Percentiles rank a stretch among this genome's conserved stretches.
Evolutionary conservation across 2,113 vertebrate species (phyloP).

Genomic region (Callionymus lyra): DNA sequence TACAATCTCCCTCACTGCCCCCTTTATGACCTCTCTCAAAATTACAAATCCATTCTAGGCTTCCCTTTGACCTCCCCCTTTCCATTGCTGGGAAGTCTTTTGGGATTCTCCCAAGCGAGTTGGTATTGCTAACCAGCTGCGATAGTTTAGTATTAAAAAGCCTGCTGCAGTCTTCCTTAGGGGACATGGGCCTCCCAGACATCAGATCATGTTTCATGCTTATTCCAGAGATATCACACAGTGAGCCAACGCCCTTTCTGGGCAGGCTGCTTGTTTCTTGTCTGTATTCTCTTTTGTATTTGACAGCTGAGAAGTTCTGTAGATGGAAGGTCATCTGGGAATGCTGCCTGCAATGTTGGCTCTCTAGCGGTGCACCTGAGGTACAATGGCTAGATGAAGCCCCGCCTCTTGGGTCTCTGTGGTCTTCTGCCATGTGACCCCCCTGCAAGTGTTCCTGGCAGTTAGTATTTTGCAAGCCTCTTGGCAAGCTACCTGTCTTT

Average conservation of each 20-base stretch:
- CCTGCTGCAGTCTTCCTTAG: conserved; percentile 70
- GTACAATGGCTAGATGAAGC: conserved; percentile 56
- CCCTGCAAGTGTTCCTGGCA: conserved; percentile 50
- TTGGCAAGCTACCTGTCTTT: conserved; percentile 69
- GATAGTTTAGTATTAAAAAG: conserved; percentile 86
- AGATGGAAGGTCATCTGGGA: conserved; percentile 71
- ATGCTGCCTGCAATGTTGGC: conserved; percentile 70
- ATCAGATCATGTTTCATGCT: conserved; percentile 21
- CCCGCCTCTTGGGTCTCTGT: conserved; percentile 26
- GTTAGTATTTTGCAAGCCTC: conserved; percentile 57
- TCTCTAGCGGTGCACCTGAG: conserved; percentile 70
- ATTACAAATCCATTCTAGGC: conserved; percentile 13
- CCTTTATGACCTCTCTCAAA: conserved; percentile 41
- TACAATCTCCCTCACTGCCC: conserved; percentile 70
- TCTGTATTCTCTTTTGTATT: conserved; percentile 66
- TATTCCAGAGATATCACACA: conserved; percentile 18
- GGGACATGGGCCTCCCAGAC: conserved; percentile 53
- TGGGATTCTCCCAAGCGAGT: conserved; percentile 72
- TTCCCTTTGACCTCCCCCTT: conserved; percentile 60
- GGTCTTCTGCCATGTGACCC: conserved; percentile 43
- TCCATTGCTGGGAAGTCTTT: conserved; percentile 69
- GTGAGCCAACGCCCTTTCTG: conserved; percentile 25
- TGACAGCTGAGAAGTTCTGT: conserved; percentile 70
- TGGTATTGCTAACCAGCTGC: conserved; percentile 77
- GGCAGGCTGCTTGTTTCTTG: conserved; percentile 10